Evolutionary conservation across 92 coral and sea anemone species (phyloP).

Genomic region (Epizoanthus stellaris): DNA sequence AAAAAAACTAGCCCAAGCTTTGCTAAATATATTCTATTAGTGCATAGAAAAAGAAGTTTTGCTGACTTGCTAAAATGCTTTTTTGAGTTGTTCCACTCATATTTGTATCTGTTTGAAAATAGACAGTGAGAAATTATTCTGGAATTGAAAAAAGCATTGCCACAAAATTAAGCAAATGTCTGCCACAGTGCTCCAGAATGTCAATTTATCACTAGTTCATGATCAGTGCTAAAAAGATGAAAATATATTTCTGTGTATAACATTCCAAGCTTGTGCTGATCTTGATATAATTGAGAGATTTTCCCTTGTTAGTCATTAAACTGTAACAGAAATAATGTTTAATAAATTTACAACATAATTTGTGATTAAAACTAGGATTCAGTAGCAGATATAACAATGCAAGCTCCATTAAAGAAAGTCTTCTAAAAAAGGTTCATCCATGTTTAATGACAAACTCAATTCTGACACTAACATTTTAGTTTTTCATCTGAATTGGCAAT

Average conservation of each 20-base stretch:
- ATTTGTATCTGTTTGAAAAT: conserved; percentile 1
- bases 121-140: conserved; percentile 18
- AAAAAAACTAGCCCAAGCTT: background rate
- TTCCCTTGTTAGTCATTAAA: conserved; percentile 26
- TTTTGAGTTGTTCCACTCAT: conserved; percentile 1
- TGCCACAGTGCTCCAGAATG: conserved; percentile 14
- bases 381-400: background rate
- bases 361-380: conserved; percentile 1
- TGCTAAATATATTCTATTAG: conserved; percentile 7
- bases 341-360: conserved; percentile 26
- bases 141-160: background rate
- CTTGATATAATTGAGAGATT: conserved; percentile 22
- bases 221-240: background rate
- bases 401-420: conserved; percentile 3
- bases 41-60: background rate
- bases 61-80: background rate
- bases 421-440: conserved; percentile 9
- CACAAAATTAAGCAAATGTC: background rate
- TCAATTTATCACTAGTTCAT: conserved; percentile 6
- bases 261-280: background rate
- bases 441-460: conserved; percentile 33
- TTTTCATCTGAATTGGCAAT: conserved; percentile 19
- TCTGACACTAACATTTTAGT: background rate
- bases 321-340: conserved; percentile 13
- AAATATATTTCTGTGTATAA: background rate